Percentiles rank a stretch among this genome's conserved stretches.
phyloP scores from a whole-genome alignment of 2,113 vertebrate genomes.

The Syngnathoides biaculeatus region DNA sequence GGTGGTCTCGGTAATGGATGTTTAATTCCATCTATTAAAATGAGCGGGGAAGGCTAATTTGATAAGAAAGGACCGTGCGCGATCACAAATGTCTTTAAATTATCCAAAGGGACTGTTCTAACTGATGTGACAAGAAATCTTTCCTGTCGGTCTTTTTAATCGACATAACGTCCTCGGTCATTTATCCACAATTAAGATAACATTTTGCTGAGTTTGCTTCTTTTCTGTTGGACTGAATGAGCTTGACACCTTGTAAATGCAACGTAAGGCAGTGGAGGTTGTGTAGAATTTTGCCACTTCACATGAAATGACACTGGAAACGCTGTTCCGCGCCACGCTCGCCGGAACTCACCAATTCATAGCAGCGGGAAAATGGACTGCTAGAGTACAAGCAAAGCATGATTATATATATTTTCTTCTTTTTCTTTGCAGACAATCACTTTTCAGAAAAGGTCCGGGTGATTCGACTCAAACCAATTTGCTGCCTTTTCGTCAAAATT shows the following conservation, averaged over 20 bases:
- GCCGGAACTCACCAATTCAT: no score
- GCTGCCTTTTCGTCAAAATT: not conserved
- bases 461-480: not conserved
- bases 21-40: conserved; percentile 61
- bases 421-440: not conserved
- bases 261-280: not conserved
- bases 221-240: conserved; percentile 12
- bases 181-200: conserved; percentile 38
- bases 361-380: no score
- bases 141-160: conserved; percentile 44
- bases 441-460: not conserved
- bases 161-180: conserved; percentile 29
- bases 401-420: not conserved
- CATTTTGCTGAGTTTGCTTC: conserved; percentile 15
- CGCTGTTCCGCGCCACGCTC: no score
- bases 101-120: conserved; percentile 38
- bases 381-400: not conserved
- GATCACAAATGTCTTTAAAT: conserved; percentile 43
- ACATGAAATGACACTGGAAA: no score
- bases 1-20: conserved; percentile 66
- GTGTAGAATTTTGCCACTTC: no score
- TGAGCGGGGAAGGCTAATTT: conserved; percentile 51
- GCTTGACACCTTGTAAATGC: not conserved
- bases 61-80: conserved; percentile 40
- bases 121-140: conserved; percentile 54